A percentile compares a stretch with the other conserved stretches of the same genome.
phyloP scores from a whole-genome alignment of 2,888 invertebrate species.

The Euplexia lucipara region DNA sequence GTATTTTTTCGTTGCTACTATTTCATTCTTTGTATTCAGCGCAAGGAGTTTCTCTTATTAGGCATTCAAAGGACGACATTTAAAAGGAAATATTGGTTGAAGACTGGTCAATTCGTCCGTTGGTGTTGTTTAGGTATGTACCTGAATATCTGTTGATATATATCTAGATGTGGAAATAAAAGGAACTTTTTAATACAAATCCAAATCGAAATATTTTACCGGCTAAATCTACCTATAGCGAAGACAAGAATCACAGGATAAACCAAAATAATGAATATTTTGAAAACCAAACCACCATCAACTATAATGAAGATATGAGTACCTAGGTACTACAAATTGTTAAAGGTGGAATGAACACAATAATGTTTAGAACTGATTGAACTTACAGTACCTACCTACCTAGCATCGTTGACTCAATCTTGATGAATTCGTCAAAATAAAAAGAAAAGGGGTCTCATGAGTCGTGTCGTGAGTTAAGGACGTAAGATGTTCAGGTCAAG shows the following conservation, averaged over 20 bases:
- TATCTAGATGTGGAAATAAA: conserved; percentile 7
- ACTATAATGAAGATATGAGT: too few relatives aligned
- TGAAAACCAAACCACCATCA: too few relatives aligned
- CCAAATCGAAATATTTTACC: background rate
- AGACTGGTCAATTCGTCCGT: conserved; percentile 58
- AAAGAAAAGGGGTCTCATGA: background rate
- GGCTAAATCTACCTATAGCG: background rate
- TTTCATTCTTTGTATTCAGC: conserved; percentile 85
- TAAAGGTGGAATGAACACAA: too few relatives aligned
- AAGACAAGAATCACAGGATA: background rate
- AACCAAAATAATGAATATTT: too few relatives aligned
- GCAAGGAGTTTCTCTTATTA: conserved; percentile 86
- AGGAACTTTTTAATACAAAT: conserved; percentile 4
- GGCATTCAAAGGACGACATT: conserved; percentile 87
- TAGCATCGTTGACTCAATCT: too few relatives aligned
- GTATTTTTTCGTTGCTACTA: conserved; percentile 77
- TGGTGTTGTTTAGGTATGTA: conserved; percentile 19
- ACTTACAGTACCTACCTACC: too few relatives aligned
- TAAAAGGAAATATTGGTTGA: conserved; percentile 88
- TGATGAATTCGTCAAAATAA: too few relatives aligned
- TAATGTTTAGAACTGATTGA: too few relatives aligned
- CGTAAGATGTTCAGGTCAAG: conserved; percentile 72
- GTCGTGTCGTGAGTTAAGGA: conserved; percentile 19
- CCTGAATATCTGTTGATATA: background rate
- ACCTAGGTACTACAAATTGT: too few relatives aligned